Evolutionary conservation across 2,888 invertebrate genomes (phyloP), one percentile per base, ranked within the genome.

Genomic region (Troides helena): DNA sequence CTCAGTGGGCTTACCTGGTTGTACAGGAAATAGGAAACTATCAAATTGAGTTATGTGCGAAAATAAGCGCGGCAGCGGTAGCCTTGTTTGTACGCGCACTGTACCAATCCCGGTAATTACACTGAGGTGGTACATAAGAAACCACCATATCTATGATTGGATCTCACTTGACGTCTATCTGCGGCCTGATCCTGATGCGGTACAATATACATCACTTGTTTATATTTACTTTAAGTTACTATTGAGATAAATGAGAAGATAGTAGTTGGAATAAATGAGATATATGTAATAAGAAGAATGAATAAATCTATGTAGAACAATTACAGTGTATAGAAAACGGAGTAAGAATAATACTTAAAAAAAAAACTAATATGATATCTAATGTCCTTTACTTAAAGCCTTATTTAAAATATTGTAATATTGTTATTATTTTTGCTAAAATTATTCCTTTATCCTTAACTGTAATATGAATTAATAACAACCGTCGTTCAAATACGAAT

Each of bases 101-200:
- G 30, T 30, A 30, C 30, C 30, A 30, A 30, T 30, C 30, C 73
- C 74, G 75, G 60, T 74, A 76, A 78, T 78, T 78, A 78, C 73
- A 74, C 67, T 46, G 56, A 70, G 70, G 61, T 65, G 62, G 62
- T 30, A 56, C 63, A 67, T 67, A 71, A 61, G 71, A 65, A 68
- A 43, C 30, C 12, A 46, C 69, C 62, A 64, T 75, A 78, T 78
- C 79, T 73, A 72, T 76, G 77, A 75, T 78, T 78, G 73, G 71
- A 78, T 77, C 70, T 68, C n/a, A 62, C 59, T 66, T 43, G 63
- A 39, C 58, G 50, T 67, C 56, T 67, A 61, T 70, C 66, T 60
- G 64, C 67, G 64, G 67, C 5, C 43, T 25, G 60, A 25, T 57
- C 30, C 60, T 60, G n/a, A 6, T 53, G 6, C 14, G 18, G 18